Evolutionary conservation across 1,140 invertebrate species (phyloP), one percentile per base, ranked within the genome.

Genomic region (Tetragnatha versicolor): DNA sequence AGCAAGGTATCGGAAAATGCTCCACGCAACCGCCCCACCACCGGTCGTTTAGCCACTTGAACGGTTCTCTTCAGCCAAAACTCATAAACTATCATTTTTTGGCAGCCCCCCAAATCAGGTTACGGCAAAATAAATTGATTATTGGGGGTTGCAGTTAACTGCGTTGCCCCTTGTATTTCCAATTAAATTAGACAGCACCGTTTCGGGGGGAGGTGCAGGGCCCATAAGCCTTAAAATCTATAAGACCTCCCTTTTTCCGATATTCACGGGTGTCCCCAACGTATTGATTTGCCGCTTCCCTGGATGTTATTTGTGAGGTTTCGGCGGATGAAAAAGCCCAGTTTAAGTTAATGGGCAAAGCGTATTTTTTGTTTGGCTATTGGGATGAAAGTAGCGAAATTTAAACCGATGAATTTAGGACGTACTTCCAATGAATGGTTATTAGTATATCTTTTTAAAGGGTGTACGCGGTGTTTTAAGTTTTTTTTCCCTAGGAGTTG

Each of bases 51-150:
- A n/a, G 9, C 29, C 55, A 58, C 35, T 58, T 25, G 12, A 3
- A n/a, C 14, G 35, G 35, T 10, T 20, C 35, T 58, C 29, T 58
- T 12, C 31, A 58, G 35, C 35, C 35, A 33, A 58, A 58, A 58
- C 55, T 14, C 29, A 58, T 58, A 20, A 58, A 33, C 27, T 33
- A 58, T 58, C 35, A 33, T 58, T 58, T 58, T 58, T 31, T 14
- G 53, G 29, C 27, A n/a, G 14, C 35, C 60, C 20, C 12, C 2
- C 3, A 42, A 63, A 63, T 63, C 60, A 63, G 20, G 60, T 63
- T 63, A 63, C 60, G 37, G 35, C 33, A 42, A n/a, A 63, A 63
- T 63, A 63, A 63, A 63, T 63, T 63, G 60, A 63, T 63, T 63
- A 63, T 63, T 63, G 33, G 60, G 20, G 22, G 31, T 14, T n/a